A percentile compares a stretch with the other conserved stretches of the same genome.
phyloP scores from a whole-genome alignment of 2,113 vertebrate genomes.

The Bos javanicus region DNA sequence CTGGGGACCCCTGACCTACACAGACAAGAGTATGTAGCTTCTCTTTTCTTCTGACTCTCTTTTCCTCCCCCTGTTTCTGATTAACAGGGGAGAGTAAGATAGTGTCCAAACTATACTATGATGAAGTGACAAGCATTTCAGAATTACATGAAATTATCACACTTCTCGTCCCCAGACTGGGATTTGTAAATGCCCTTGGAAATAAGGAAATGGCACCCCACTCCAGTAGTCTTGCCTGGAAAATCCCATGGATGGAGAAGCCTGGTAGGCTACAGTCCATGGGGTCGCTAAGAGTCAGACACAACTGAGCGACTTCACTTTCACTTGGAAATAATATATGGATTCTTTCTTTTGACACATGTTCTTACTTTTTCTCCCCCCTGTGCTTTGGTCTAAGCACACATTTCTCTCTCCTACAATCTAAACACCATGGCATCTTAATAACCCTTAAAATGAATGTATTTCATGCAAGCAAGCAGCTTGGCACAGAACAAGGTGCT shows the following conservation, averaged over 20 bases:
- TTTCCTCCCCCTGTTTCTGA: neutral
- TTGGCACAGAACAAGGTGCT: neutral
- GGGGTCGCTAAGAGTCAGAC: no score
- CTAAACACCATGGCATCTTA: neutral
- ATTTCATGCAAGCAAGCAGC: neutral
- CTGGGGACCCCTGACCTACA: neutral
- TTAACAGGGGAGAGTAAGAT: neutral
- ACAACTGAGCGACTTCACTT: no score
- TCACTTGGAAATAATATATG: neutral
- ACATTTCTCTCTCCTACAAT: neutral
- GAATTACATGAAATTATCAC: neutral
- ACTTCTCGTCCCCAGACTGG: neutral
- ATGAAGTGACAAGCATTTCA: neutral
- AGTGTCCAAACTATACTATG: neutral
- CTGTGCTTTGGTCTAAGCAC: neutral
- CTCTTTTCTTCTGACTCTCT: neutral
- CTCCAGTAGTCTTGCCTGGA: no score
- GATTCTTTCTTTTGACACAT: neutral
- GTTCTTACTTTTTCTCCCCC: neutral
- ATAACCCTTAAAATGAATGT: neutral
- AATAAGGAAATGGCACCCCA: no score
- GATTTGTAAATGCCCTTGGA: neutral
- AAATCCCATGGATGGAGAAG: no score
- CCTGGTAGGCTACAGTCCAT: no score
- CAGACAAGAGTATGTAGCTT: neutral